phyloP scores from a whole-genome alignment of 2,797 vertebrate genomes.

The Enteromius argenteus region DNA sequence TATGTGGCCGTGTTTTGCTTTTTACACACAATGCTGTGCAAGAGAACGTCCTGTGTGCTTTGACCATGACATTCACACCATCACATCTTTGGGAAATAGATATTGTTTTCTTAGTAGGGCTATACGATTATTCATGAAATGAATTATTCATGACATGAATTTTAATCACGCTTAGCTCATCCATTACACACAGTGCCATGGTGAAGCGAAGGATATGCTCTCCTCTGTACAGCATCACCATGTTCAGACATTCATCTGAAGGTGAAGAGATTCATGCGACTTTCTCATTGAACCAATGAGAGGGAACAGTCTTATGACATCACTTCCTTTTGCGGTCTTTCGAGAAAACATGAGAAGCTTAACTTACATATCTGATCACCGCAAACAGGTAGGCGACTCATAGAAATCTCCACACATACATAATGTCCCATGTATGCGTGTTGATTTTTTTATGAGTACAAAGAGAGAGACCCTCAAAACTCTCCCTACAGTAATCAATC shows the following conservation, averaged over 20 bases:
- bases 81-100: slow-evolving; percentile 18
- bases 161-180: slow-evolving; percentile 12
- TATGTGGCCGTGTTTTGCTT: slow-evolving; percentile 74
- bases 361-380: not conserved
- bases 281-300: slow-evolving; percentile 79
- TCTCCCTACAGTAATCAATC: slow-evolving; percentile 39
- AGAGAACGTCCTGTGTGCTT: slow-evolving; percentile 82
- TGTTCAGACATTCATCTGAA: slow-evolving; percentile 72
- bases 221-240: slow-evolving; percentile 75
- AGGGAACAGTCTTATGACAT: slow-evolving; percentile 75
- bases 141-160: slow-evolving; percentile 23
- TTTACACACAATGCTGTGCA: slow-evolving; percentile 81
- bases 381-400: not conserved
- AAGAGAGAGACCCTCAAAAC: slow-evolving; percentile 43
- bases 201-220: slow-evolving; percentile 81
- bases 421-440: slow-evolving; percentile 59
- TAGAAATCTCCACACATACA: slow-evolving; percentile 34
- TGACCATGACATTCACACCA: slow-evolving; percentile 69
- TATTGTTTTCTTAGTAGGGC: slow-evolving; percentile 8
- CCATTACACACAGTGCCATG: slow-evolving; percentile 56
- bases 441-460: slow-evolving; percentile 24
- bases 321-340: slow-evolving; percentile 65
- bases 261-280: slow-evolving; percentile 85
- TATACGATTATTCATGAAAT: slow-evolving; percentile 3
- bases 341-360: not conserved